Evolutionary conservation across 2,797 vertebrate species (phyloP).

Genomic region (Sciurus carolinensis): DNA sequence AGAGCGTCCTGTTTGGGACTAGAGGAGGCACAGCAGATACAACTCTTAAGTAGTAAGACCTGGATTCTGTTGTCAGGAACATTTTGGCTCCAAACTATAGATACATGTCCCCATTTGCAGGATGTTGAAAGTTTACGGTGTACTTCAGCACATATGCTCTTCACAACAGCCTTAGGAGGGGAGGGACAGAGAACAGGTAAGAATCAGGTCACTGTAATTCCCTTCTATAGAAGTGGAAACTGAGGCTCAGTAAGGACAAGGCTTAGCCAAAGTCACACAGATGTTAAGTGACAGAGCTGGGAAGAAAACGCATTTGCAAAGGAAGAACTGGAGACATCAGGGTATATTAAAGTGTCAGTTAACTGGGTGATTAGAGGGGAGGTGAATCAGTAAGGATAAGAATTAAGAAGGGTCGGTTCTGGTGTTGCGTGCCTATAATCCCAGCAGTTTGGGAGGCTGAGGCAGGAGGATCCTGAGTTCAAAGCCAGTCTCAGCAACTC

Average conservation of each 20-base stretch:
- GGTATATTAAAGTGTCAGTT: neutral
- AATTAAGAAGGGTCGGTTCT: neutral
- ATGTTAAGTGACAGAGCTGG: neutral
- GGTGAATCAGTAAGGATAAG: neutral
- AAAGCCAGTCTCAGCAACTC: no score
- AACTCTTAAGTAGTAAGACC: neutral
- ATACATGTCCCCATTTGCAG: neutral
- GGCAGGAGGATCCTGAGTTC: no score
- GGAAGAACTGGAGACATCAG: neutral
- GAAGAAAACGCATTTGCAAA: neutral
- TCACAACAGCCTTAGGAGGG: neutral
- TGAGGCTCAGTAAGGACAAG: neutral
- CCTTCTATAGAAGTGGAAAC: neutral
- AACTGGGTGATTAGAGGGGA: neutral
- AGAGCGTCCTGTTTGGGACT: neutral
- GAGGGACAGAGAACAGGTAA: neutral
- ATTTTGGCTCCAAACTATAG: neutral
- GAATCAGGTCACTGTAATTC: neutral
- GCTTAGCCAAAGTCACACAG: neutral
- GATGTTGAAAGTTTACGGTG: neutral
- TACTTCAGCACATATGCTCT: neutral
- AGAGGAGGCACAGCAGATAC: neutral
- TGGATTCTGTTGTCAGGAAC: neutral
- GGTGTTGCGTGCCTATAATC: no score
- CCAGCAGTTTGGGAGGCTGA: no score